Percentiles rank a stretch among this genome's conserved stretches.
Evolutionary conservation across 2,113 vertebrate genomes (phyloP).

Genomic region (Antigone vipio): DNA sequence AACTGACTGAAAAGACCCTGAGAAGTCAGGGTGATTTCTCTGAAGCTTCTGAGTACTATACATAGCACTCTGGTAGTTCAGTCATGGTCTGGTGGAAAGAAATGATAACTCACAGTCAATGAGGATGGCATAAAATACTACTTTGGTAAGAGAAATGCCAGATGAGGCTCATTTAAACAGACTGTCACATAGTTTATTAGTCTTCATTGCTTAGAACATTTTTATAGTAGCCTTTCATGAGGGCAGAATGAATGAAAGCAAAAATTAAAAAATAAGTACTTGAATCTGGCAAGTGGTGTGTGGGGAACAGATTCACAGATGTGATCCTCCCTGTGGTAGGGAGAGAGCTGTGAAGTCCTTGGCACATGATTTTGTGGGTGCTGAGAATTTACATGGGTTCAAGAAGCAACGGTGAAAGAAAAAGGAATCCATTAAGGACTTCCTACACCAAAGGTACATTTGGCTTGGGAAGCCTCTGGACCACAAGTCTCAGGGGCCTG

Average conservation of each 20-base stretch:
- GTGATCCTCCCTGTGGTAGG: background rate
- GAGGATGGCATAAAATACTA: background rate
- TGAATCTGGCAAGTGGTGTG: background rate
- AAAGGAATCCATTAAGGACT: background rate
- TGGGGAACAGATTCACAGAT: fast-evolving
- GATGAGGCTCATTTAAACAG: background rate
- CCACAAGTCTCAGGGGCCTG: background rate
- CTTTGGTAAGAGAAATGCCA: background rate
- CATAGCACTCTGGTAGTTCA: background rate
- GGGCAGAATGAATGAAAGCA: background rate
- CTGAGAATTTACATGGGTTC: background rate
- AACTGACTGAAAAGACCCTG: background rate
- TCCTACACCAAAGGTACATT: background rate
- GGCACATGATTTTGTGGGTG: background rate
- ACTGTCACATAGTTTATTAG: background rate
- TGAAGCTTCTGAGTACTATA: background rate
- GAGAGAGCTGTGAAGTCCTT: background rate
- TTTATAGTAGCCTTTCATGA: background rate
- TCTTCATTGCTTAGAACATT: background rate
- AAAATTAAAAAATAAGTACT: background rate
- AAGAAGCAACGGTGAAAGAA: background rate
- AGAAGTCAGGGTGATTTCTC: background rate
- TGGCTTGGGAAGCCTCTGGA: background rate
- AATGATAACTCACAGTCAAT: background rate
- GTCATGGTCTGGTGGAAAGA: background rate